phyloP scores from a whole-genome alignment of 2,888 invertebrate genomes.

The Phlogophora meticulosa region DNA sequence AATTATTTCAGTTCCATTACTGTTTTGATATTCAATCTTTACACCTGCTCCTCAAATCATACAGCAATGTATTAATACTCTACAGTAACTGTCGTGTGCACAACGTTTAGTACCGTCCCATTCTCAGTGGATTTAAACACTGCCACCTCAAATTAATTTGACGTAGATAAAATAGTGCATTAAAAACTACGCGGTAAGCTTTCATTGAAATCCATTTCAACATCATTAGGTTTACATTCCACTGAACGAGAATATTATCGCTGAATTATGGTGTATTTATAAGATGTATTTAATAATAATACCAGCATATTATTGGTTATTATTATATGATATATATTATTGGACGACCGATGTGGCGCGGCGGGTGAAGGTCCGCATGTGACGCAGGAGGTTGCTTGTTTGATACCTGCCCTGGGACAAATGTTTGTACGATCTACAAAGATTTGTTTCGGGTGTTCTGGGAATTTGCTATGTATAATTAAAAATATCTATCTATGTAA shows the following conservation, averaged over 20 bases:
- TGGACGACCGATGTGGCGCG: no score
- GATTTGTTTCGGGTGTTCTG: no score
- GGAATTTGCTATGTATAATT: no score
- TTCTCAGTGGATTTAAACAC: constrained; percentile 36
- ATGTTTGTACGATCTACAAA: no score
- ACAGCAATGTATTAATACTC: constrained; percentile 21
- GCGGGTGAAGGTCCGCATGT: no score
- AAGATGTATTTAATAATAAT: not conserved
- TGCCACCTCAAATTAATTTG: constrained; percentile 42
- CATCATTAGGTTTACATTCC: constrained; percentile 38
- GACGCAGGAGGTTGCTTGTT: no score
- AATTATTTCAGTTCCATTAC: constrained; percentile 2
- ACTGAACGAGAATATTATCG: not conserved
- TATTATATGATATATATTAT: no score
- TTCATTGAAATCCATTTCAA: constrained; percentile 49
- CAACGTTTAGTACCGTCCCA: constrained; percentile 8
- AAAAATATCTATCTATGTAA: no score
- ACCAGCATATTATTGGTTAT: no score
- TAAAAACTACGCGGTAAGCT: constrained; percentile 35
- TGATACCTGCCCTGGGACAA: no score
- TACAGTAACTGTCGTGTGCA: not conserved
- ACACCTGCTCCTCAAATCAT: not conserved
- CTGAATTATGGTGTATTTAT: not conserved
- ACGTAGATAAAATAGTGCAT: constrained; percentile 47
- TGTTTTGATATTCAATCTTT: not conserved